Evolutionary conservation across 2,797 vertebrate genomes (phyloP).

Genomic region (Phaenicophaeus curvirostris): DNA sequence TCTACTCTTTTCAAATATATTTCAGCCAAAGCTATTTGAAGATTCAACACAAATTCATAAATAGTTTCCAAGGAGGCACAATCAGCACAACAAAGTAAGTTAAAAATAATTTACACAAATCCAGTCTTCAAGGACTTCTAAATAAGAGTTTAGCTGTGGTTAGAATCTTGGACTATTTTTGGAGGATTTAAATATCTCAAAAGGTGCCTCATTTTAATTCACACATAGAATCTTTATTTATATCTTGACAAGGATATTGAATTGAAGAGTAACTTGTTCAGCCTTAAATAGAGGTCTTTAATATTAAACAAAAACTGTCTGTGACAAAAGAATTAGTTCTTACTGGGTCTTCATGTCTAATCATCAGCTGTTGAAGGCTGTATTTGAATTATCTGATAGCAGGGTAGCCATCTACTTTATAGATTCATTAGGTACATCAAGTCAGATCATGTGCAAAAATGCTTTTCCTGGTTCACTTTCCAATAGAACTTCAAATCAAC

Average conservation of each 20-base stretch:
- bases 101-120: not conserved
- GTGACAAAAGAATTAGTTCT: not conserved
- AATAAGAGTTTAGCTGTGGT: constrained; percentile 57
- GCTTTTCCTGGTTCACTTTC: not conserved
- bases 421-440: not conserved
- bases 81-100: not conserved
- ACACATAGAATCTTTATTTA: not conserved
- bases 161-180: constrained; percentile 52
- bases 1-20: not conserved
- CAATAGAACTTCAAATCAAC: not conserved
- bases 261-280: not conserved
- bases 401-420: constrained; percentile 14
- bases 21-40: not conserved
- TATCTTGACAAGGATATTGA: not conserved
- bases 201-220: constrained; percentile 50
- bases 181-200: constrained; percentile 47
- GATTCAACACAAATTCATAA: not conserved
- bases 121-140: constrained; percentile 36
- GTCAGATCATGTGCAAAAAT: not conserved
- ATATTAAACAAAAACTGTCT: constrained; percentile 1
- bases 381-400: not conserved
- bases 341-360: not conserved
- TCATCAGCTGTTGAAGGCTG: constrained; percentile 12
- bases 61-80: not conserved
- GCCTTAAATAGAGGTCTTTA: not conserved